Evolutionary conservation across 2,888 invertebrate species (phyloP).

Genomic region (Drosophila koepferae): DNA sequence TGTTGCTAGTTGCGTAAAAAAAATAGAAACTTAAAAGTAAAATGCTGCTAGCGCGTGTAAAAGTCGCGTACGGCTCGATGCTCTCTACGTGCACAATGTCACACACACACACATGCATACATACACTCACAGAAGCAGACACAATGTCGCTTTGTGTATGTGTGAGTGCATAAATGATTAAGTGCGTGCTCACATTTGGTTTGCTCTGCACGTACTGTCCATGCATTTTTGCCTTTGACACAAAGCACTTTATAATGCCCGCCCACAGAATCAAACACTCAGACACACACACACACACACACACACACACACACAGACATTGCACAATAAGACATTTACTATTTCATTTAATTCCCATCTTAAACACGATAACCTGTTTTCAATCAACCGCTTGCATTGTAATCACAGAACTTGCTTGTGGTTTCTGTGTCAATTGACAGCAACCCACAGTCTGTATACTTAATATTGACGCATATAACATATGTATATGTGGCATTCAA

Average conservation of each 20-base stretch:
- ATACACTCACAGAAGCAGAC: conserved; percentile 16
- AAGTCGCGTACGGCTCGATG: conserved; percentile 63
- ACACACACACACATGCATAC: conserved; percentile 22
- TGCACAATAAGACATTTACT: conserved; percentile 28
- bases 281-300: conserved; percentile 1
- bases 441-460: conserved; percentile 1
- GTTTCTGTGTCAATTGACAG: conserved; percentile 13
- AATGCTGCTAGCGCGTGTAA: conserved; percentile 60
- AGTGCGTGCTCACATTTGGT: conserved; percentile 66
- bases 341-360: conserved; percentile 52
- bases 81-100: conserved; percentile 65
- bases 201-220: conserved; percentile 63
- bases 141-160: conserved; percentile 23
- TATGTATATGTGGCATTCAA: neutral
- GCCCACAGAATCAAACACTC: conserved; percentile 13
- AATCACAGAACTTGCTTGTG: conserved; percentile 41
- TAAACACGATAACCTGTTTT: conserved; percentile 32
- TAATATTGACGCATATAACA: conserved; percentile 10
- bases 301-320: conserved; percentile 2
- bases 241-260: conserved; percentile 73
- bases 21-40: conserved; percentile 58
- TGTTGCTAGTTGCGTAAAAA: conserved; percentile 31
- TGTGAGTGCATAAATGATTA: conserved; percentile 69
- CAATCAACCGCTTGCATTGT: conserved; percentile 51
- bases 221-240: conserved; percentile 77